Conservation (phyloP, 2,888 invertebrate species). For the Adelphocoris suturalis region DNA sequence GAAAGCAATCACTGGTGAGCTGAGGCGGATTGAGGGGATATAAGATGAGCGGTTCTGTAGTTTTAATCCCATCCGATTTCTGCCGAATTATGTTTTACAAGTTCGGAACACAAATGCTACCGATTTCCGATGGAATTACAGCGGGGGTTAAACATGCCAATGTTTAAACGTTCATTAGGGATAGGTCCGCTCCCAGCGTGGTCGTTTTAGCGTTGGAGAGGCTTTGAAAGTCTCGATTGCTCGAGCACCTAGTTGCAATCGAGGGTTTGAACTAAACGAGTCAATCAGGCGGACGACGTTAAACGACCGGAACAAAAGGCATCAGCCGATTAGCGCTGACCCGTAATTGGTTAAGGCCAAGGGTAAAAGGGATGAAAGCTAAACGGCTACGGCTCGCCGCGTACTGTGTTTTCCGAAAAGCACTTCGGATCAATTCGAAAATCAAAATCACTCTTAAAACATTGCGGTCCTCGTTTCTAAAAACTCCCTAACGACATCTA, state of each 20-base stretch:
- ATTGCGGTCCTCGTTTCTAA: background rate
- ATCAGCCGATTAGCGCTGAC: conserved; percentile 30
- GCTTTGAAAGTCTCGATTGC: background rate
- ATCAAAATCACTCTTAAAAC: background rate
- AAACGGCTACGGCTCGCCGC: background rate
- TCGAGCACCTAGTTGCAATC: background rate
- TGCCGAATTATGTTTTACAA: background rate
- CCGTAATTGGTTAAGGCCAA: conserved; percentile 30
- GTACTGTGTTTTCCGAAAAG: background rate
- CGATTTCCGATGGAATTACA: background rate
- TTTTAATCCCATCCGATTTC: background rate
- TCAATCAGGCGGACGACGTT: conserved; percentile 20
- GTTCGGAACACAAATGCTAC: background rate
- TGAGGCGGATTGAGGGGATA: background rate
- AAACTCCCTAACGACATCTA: no score
- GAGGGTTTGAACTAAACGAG: conserved; percentile 11
- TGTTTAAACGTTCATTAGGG: conserved; percentile 1
- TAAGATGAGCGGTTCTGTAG: background rate
- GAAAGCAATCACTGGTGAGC: no score
- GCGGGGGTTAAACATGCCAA: background rate
- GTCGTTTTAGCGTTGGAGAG: background rate
- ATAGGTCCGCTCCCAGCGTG: background rate
- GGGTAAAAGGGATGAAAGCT: conserved; percentile 10
- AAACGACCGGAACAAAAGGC: conserved; percentile 26
- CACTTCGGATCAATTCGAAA: background rate